phyloP scores from a whole-genome alignment of 2,888 invertebrate species.

The Amphiduros pacificus region DNA sequence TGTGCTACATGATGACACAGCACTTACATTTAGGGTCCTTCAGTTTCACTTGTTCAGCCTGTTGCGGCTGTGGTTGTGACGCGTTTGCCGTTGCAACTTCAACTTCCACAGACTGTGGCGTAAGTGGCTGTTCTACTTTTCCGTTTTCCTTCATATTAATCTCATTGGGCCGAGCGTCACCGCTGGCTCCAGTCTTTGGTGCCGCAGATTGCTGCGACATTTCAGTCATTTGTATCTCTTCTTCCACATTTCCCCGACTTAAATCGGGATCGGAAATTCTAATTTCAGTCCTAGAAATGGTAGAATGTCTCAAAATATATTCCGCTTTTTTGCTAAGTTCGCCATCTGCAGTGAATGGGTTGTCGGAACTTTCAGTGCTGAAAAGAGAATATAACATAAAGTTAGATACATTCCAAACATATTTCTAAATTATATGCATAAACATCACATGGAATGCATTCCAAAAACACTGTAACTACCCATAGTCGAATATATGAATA shows the following conservation, averaged over 20 bases:
- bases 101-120: slow-evolving; percentile 25
- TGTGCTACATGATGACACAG: slow-evolving; percentile 25
- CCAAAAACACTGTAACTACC: too few species aligned
- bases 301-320: slow-evolving; percentile 80
- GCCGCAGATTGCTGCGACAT: background rate
- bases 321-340: slow-evolving; percentile 93
- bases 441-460: background rate
- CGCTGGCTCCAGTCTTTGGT: too few species aligned
- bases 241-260: slow-evolving; percentile 1
- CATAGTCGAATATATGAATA: too few species aligned
- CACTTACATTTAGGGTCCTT: slow-evolving; percentile 26
- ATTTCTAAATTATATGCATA: background rate
- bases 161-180: background rate
- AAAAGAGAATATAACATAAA: slow-evolving; percentile 24
- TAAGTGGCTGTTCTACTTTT: slow-evolving; percentile 19
- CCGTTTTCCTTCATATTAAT: slow-evolving; percentile 15
- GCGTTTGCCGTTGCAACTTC: slow-evolving; percentile 23
- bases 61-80: slow-evolving; percentile 24
- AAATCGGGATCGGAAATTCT: slow-evolving; percentile 41
- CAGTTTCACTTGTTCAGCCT: slow-evolving; percentile 25
- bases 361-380: slow-evolving; percentile 96
- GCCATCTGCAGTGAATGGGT: slow-evolving; percentile 95
- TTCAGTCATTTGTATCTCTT: slow-evolving; percentile 4
- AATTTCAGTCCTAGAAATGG: slow-evolving; percentile 53
- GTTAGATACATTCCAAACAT: background rate